Base-by-base conservation (phyloP, 2,797 vertebrate genomes). In the Petrocephalus schoutedeni region DNA sequence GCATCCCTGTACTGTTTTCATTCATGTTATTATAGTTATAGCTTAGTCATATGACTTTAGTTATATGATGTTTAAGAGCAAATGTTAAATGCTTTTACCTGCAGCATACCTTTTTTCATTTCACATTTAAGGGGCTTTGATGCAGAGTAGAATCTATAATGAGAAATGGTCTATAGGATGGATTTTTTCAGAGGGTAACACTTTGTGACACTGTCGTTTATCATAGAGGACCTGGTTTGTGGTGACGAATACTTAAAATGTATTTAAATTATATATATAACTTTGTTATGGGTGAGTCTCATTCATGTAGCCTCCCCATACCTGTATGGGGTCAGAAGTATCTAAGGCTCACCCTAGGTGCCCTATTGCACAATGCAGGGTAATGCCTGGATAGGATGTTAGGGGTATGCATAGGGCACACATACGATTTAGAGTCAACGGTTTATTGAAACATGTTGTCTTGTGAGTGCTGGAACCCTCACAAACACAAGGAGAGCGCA, bases 201-300 rank as follows among this genome's bases (percentile, higher is more conserved):
- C 41, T 80, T 7, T 49, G 74, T 80, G 74, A 80, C 19, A 80
- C 41, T 80, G 8, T 80, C 8, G 0, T 41, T 80, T 80, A 36
- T 80, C 74, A 80, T 4, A 3, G 41, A 45, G 74, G 74, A 45
- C 16, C 36, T 80, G 41, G 41, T n/a, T 49, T 21, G 41, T 49
- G 74, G 41, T 80, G 74, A 41, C 19, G 7, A 49, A 19, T 41
- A 80, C 19, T 49, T 49, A 49, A 49, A n/a, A 49, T 49, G 5
- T 80, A n/a, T 80, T n/a, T 49, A 49, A 80, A 36, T 80, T n/a
- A 21, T 80, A 80, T 80, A 80, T 45, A n/a, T 80, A n/a, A 80
- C 8, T 9, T 45, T 80, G 45, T 64, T 16, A 64, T 64, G 19
- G 56, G 57, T 58, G 57, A 19, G 1, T 36, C 28, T 32, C 14